A percentile compares a stretch with the other conserved stretches of the same genome.
These are phyloP conservation scores for Leucania comma DNA, from an alignment of 2,888 invertebrate species.

Conservation along the genomic window DNA sequence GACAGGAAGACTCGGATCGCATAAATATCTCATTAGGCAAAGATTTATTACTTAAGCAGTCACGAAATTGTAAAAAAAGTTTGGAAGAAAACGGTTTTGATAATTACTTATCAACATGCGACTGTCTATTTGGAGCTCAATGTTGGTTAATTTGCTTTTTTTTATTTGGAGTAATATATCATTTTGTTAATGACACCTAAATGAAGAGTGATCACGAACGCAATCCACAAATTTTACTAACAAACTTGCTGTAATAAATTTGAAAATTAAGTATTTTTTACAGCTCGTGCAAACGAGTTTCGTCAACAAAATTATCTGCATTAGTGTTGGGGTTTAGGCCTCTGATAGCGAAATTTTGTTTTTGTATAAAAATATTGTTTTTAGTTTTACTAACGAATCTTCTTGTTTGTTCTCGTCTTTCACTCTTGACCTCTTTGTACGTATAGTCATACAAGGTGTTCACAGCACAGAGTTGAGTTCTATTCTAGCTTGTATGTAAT, in stretches of 20 bases:
- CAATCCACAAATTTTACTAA: conserved; percentile 67
- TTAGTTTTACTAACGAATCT: background rate
- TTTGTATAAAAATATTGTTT: background rate
- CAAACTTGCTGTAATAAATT: conserved; percentile 67
- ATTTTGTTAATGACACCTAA: conserved; percentile 88
- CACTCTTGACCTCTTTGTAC: too few relatives aligned
- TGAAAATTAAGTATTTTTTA: conserved; percentile 60
- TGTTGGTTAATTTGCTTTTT: conserved; percentile 81
- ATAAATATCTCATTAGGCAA: conserved; percentile 89
- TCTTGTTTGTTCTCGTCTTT: too few relatives aligned
- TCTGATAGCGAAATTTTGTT: conserved; percentile 12
- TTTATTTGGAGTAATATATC: conserved; percentile 87
- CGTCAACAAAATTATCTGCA: conserved; percentile 34
- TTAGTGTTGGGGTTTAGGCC: conserved; percentile 47
- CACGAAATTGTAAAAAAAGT: conserved; percentile 88
- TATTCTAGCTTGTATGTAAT: too few relatives aligned
- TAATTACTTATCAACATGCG: conserved; percentile 90
- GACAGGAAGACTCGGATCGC: conserved; percentile 84
- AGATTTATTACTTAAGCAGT: conserved; percentile 88
- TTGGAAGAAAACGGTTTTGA: conserved; percentile 84
- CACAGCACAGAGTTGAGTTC: too few relatives aligned
- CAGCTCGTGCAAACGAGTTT: conserved; percentile 53
- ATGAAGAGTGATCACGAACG: conserved; percentile 86
- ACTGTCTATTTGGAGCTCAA: conserved; percentile 86
- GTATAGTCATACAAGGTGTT: too few relatives aligned